Evolutionary conservation across 2,113 vertebrate species (phyloP).

Genomic region (Nanorana parkeri): DNA sequence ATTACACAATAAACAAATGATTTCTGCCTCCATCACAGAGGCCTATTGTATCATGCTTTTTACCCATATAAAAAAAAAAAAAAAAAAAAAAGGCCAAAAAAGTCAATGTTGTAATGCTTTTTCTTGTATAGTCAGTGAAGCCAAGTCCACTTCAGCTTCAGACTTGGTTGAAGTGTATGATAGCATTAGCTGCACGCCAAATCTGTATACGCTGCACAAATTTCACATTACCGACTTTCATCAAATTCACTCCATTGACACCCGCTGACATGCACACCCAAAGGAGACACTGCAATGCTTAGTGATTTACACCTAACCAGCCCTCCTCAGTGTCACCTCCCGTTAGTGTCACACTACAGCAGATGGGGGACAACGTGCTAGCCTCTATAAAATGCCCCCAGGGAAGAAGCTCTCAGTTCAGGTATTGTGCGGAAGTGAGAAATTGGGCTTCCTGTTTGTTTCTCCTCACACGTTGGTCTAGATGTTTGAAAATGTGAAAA

Average conservation of each 20-base stretch:
- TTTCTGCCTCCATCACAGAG: no score
- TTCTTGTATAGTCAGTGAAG: no score
- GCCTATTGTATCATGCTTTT: no score
- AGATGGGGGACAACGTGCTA: slow-evolving; percentile 32
- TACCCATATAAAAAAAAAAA: no score
- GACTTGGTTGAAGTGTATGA: no score
- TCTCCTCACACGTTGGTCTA: slow-evolving; percentile 6
- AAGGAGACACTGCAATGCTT: not conserved
- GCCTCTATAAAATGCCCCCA: not conserved
- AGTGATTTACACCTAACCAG: not conserved
- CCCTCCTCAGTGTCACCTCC: not conserved
- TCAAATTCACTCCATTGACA: not conserved
- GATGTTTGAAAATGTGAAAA: slow-evolving; percentile 21
- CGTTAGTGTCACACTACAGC: slow-evolving; percentile 14
- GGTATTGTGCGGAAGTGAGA: slow-evolving; percentile 18
- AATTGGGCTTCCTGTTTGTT: not conserved
- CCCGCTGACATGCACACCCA: not conserved
- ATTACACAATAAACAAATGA: no score
- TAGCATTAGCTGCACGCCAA: no score
- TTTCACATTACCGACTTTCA: no score
- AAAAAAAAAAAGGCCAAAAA: no score
- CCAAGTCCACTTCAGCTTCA: no score
- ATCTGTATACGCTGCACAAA: no score
- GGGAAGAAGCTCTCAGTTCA: not conserved
- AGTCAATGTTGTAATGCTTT: no score